These are phyloP conservation scores for Tyto alba DNA, from an alignment of 2,113 vertebrate genomes.

Conservation along the genomic window DNA sequence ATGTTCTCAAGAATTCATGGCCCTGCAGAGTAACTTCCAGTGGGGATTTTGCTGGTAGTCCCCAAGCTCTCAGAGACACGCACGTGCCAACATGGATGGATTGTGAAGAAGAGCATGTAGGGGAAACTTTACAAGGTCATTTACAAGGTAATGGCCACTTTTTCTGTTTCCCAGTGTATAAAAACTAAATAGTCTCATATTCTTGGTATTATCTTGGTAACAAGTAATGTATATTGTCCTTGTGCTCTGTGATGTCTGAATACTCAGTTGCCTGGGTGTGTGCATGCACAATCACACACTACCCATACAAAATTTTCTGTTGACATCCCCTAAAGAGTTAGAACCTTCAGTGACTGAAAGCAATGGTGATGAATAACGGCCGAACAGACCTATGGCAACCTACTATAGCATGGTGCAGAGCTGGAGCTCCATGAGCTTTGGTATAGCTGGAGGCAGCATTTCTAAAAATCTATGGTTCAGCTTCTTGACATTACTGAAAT, in stretches of 20 bases:
- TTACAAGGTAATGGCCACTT: neutral
- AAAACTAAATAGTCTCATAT: neutral
- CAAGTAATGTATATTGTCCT: neutral
- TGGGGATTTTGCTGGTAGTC: neutral
- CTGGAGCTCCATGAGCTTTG: neutral
- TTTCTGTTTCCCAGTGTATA: neutral
- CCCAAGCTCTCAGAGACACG: neutral
- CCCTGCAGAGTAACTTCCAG: neutral
- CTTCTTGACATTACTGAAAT: neutral
- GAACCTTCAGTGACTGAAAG: neutral
- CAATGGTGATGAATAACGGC: neutral
- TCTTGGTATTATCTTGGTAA: neutral
- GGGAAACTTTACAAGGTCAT: neutral
- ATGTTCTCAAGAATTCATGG: neutral
- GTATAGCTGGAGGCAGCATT: neutral
- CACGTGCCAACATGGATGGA: neutral
- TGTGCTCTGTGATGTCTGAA: neutral
- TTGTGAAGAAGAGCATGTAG: neutral
- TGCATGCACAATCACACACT: too few relatives aligned
- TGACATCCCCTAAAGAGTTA: neutral
- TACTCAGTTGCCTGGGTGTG: fast-evolving
- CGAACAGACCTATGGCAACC: fast-evolving
- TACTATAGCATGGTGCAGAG: neutral
- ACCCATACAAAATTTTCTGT: neutral
- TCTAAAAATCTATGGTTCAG: neutral